These are phyloP conservation scores for Sceloporus tristichus DNA, from an alignment of 2,113 vertebrate species.

Conservation along the genomic window DNA sequence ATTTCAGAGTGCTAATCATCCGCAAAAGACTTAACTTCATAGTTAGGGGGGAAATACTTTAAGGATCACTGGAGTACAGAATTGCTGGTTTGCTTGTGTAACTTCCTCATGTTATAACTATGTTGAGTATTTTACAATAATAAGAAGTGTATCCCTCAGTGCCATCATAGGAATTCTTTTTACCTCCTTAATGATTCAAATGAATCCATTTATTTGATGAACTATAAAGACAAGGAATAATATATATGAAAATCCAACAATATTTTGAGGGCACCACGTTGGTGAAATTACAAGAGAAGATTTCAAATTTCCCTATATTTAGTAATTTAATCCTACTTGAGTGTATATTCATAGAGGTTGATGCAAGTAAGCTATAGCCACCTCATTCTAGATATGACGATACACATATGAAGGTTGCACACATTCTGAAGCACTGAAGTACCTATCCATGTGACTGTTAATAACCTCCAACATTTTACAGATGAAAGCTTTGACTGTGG, in stretches of 20 bases:
- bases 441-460: background rate
- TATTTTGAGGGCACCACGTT: background rate
- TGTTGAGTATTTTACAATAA: constrained; percentile 53
- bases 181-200: constrained; percentile 33
- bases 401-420: too few species aligned
- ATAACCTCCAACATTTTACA: too few species aligned
- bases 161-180: constrained; percentile 58
- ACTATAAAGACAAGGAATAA: constrained; percentile 13
- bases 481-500: too few species aligned
- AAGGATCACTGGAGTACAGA: constrained; percentile 22
- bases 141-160: background rate
- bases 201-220: constrained; percentile 37
- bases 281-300: constrained; percentile 32
- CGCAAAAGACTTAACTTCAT: background rate
- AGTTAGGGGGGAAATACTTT: constrained; percentile 2
- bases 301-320: constrained; percentile 11
- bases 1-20: background rate
- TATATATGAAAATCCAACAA: background rate
- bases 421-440: background rate
- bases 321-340: constrained; percentile 30
- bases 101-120: constrained; percentile 34
- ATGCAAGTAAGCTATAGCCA: background rate
- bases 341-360: background rate
- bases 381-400: background rate
- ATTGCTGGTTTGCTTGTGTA: constrained; percentile 24